Conservation (phyloP, 35 echinoderm and acorn worm genomes). For the Apostichopus californicus region DNA sequence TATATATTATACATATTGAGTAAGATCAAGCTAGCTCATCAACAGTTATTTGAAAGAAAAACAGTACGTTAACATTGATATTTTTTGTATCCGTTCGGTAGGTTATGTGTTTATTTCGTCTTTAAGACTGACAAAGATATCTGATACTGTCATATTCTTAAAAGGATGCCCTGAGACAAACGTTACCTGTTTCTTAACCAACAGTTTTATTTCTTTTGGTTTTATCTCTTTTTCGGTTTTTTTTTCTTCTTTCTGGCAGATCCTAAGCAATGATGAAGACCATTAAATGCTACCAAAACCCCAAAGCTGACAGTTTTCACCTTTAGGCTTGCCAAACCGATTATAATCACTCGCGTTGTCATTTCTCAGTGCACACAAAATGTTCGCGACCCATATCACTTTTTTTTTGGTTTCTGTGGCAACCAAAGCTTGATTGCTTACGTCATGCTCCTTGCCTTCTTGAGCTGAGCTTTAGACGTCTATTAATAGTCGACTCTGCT, state of each 20-base stretch:
- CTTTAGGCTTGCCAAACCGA: slow-evolving; percentile 42
- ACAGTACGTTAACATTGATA: too few relatives aligned
- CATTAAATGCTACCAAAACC: slow-evolving; percentile 40
- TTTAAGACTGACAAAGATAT: not conserved
- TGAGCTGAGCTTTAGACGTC: slow-evolving; percentile 27
- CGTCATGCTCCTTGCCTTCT: slow-evolving; percentile 50
- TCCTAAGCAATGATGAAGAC: slow-evolving; percentile 32
- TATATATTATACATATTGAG: too few relatives aligned
- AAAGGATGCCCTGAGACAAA: not conserved
- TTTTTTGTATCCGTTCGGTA: too few relatives aligned
- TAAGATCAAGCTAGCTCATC: too few relatives aligned
- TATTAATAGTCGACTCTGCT: slow-evolving; percentile 52
- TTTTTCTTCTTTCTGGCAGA: slow-evolving; percentile 2
- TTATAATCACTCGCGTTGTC: slow-evolving; percentile 59
- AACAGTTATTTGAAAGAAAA: too few relatives aligned
- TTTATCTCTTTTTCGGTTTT: not conserved
- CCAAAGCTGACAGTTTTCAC: slow-evolving; percentile 48
- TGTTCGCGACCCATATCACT: slow-evolving; percentile 55
- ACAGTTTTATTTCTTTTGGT: not conserved
- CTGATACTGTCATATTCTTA: not conserved
- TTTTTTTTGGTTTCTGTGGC: slow-evolving; percentile 25
- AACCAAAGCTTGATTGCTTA: slow-evolving; percentile 29
- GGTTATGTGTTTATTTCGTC: not conserved
- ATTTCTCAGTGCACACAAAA: slow-evolving; percentile 51
- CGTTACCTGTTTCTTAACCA: not conserved